Evolutionary conservation across 1,140 invertebrate genomes (phyloP).

Genomic region (Tetramorium parvispinum): DNA sequence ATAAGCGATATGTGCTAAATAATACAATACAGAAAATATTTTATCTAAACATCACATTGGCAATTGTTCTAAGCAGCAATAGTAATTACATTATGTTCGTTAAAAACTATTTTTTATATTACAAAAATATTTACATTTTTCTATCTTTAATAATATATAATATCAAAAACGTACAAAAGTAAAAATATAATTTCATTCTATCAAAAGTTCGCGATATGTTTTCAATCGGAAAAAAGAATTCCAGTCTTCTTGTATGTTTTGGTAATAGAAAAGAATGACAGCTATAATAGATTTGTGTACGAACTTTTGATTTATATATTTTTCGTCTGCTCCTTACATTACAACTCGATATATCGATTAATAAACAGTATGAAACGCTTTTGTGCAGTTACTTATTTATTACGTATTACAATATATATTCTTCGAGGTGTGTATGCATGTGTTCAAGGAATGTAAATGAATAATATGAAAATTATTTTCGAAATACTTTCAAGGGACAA

Average conservation of each 20-base stretch:
- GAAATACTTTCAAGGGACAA: not conserved
- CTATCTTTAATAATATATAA: constrained; percentile 59
- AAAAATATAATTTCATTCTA: constrained; percentile 65
- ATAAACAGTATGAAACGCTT: constrained; percentile 18
- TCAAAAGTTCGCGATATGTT: constrained; percentile 66
- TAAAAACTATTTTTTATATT: constrained; percentile 67
- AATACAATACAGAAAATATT: constrained; percentile 69
- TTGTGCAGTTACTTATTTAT: not conserved
- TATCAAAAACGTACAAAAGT: constrained; percentile 77
- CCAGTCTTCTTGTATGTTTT: constrained; percentile 30
- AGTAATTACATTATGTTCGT: constrained; percentile 68
- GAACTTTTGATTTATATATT: constrained; percentile 19
- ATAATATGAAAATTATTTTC: constrained; percentile 27
- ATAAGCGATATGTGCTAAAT: constrained; percentile 47
- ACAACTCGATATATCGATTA: constrained; percentile 20
- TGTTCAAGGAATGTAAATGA: constrained; percentile 48
- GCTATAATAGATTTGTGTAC: constrained; percentile 5
- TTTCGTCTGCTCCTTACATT: not conserved
- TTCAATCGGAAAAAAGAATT: constrained; percentile 38
- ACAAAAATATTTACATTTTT: constrained; percentile 79
- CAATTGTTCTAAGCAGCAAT: constrained; percentile 71
- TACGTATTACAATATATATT: constrained; percentile 36
- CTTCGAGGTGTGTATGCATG: not conserved
- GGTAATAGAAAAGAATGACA: constrained; percentile 42
- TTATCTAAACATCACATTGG: constrained; percentile 80